Percentiles rank a stretch among this genome's conserved stretches.
These are phyloP conservation scores for Papilio elwesi DNA, from an alignment of 2,888 invertebrate species.

Conservation along the genomic window DNA sequence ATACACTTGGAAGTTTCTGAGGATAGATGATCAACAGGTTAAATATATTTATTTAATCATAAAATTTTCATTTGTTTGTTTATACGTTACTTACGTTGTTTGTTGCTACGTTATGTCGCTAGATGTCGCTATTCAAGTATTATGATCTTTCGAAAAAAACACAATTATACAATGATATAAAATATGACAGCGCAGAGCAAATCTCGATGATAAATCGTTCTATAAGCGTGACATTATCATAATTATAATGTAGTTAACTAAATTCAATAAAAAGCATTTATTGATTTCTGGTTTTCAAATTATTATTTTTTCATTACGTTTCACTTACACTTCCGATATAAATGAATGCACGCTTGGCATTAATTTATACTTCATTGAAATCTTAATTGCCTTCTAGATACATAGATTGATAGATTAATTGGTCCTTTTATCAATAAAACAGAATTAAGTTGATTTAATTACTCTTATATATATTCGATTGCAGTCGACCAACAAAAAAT, in stretches of 20 bases:
- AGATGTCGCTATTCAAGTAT: too few species aligned
- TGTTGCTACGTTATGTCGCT: too few species aligned
- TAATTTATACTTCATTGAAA: conserved; percentile 32
- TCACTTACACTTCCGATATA: conserved; percentile 5
- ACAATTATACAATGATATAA: too few species aligned
- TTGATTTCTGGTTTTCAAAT: not conserved
- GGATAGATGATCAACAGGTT: too few species aligned
- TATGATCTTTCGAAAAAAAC: too few species aligned
- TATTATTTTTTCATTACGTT: conserved; percentile 22
- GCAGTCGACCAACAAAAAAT: not conserved
- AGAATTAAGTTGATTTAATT: conserved; percentile 23
- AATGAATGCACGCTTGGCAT: conserved; percentile 4
- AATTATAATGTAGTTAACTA: conserved; percentile 8
- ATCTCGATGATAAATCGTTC: not conserved
- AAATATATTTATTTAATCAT: too few species aligned
- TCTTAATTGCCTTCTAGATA: conserved; percentile 30
- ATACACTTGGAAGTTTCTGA: too few species aligned
- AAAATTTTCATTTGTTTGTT: too few species aligned
- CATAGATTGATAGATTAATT: conserved; percentile 27
- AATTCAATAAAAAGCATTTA: conserved; percentile 15
- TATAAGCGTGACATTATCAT: conserved; percentile 1
- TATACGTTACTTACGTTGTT: too few species aligned
- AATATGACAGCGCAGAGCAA: too few species aligned
- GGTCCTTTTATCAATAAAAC: conserved; percentile 29
- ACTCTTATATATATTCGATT: conserved; percentile 2